Conservation (phyloP, 2,113 vertebrate genomes). For the Osmerus mordax region DNA sequence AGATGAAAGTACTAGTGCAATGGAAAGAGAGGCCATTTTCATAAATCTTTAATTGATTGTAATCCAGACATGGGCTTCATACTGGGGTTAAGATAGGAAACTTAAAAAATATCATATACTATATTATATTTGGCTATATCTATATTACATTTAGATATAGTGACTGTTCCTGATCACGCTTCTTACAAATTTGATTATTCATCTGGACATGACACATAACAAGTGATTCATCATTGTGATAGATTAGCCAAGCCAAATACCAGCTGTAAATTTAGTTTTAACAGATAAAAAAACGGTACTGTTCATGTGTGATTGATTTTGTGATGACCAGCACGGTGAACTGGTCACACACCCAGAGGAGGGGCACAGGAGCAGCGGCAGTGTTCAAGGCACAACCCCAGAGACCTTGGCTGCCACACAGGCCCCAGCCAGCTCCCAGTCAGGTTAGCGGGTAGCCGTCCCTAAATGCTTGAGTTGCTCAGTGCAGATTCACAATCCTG, state of each 20-base stretch:
- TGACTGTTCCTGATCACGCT: constrained; percentile 31
- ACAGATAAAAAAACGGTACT: constrained; percentile 12
- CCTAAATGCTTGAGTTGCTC: constrained; percentile 89
- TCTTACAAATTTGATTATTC: constrained; percentile 23
- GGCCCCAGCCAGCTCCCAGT: constrained; percentile 84
- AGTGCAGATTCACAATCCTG: constrained; percentile 81
- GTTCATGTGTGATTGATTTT: constrained; percentile 37
- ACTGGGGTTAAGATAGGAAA: constrained; percentile 54
- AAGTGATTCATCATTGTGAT: constrained; percentile 32
- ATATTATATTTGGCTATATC: constrained; percentile 56
- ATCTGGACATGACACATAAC: constrained; percentile 31
- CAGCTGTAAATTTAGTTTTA: neutral
- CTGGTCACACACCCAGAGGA: constrained; percentile 70
- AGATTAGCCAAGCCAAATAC: constrained; percentile 21
- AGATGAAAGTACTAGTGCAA: constrained; percentile 87
- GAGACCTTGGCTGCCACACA: constrained; percentile 28
- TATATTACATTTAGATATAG: constrained; percentile 39
- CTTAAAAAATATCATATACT: constrained; percentile 54
- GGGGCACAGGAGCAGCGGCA: constrained; percentile 48
- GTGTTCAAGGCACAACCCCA: constrained; percentile 55
- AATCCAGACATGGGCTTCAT: constrained; percentile 76
- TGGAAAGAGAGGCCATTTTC: constrained; percentile 90
- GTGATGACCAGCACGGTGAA: constrained; percentile 73
- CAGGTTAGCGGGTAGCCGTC: constrained; percentile 87
- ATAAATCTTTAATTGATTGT: constrained; percentile 97